Conservation (phyloP, 2,888 invertebrate genomes). For the Cynaeus angustus region DNA sequence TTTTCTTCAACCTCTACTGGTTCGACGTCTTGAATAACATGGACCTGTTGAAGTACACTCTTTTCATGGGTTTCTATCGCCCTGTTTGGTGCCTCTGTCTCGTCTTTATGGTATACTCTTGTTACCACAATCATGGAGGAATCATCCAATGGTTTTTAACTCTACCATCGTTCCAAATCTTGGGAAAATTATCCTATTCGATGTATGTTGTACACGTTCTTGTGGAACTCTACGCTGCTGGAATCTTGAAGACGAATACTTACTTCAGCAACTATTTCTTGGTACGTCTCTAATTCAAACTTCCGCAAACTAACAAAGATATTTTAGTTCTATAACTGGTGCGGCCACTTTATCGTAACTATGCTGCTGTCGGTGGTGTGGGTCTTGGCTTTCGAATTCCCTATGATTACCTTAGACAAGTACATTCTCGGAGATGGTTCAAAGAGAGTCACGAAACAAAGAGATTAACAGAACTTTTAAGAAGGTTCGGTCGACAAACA, state of each 20-base stretch:
- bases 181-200: slow-evolving; percentile 47
- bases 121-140: slow-evolving; percentile 44
- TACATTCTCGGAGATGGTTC: slow-evolving; percentile 15
- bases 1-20: slow-evolving; percentile 39
- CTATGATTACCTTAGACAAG: slow-evolving; percentile 31
- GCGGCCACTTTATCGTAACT: slow-evolving; percentile 69
- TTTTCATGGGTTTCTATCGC: slow-evolving; percentile 40
- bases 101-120: slow-evolving; percentile 40
- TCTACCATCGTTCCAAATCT: slow-evolving; percentile 45
- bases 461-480: no score
- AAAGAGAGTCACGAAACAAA: no score
- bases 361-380: slow-evolving; percentile 66
- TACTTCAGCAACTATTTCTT: slow-evolving; percentile 51
- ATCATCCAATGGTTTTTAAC: slow-evolving; percentile 49
- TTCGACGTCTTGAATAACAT: slow-evolving; percentile 8
- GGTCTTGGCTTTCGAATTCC: slow-evolving; percentile 69
- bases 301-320: not conserved
- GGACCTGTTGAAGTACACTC: slow-evolving; percentile 28
- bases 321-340: slow-evolving; percentile 66
- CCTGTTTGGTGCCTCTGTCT: slow-evolving; percentile 44
- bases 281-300: slow-evolving; percentile 16
- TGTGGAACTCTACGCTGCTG: slow-evolving; percentile 37
- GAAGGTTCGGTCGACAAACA: no score
- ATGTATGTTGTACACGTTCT: slow-evolving; percentile 50
- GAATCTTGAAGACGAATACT: slow-evolving; percentile 12